Evolutionary conservation across 2,888 invertebrate genomes (phyloP), one percentile per base, ranked within the genome.

Genomic region (Habrosyne pyritoides): DNA sequence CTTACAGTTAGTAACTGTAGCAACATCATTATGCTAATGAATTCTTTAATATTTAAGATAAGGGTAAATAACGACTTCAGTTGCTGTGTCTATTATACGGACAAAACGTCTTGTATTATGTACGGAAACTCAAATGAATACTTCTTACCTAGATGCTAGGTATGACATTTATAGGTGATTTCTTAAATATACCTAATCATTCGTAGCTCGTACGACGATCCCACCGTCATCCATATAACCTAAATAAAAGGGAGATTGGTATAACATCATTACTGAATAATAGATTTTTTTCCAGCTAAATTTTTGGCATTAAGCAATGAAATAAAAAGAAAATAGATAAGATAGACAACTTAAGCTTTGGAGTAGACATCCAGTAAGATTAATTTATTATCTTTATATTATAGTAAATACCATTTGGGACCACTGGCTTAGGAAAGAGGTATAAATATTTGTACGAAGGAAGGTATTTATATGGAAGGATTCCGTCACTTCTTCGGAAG

Each of bases 281-380:
- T 83, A 86, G 73, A 83, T 75, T 78, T 79, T 84, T 76, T 81
- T 84, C 84, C 84, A 85, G 84, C 84, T 79, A 88, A 86, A 77
- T 91, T 90, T 92, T 92, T 92, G 91, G 91, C 90, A 90, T 92
- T 81, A 91, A 91, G 91, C 90, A 90, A 89, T 83, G 84, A 81
- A 84, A 82, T 75, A 83, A 75, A 81, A 75, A 83, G 75, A 83
- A 78, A 77, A 42, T 42, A 74, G 72, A 71, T 62, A 6, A 62
- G 51, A 75, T 69, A 81, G 77, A 80, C 78, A 88, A 85, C 73
- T 79, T 42, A 86, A 85, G 86, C 89, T 91, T 91, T 91, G 91
- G 91, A 88, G 89, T 85, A 89, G 85, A 83, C 69, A 66, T 75
- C 84, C 87, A 87, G 88, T 88, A 87, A 87, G 84, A 84, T 77